Base-by-base conservation (phyloP, 2,113 vertebrate species). In the Ceyx melanurus region DNA sequence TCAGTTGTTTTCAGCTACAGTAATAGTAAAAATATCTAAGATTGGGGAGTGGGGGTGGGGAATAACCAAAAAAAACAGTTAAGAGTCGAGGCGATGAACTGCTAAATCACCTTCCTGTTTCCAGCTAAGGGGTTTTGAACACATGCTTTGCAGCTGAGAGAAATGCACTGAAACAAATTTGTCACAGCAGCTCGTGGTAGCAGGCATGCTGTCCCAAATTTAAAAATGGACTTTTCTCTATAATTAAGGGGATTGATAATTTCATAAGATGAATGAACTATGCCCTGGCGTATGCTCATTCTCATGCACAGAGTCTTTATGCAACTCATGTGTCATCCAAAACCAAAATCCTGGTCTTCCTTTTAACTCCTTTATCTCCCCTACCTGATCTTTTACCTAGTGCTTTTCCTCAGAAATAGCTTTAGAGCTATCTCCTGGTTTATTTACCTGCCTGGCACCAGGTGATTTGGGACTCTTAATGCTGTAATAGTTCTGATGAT, bases 311-410 rank as follows among this genome's bases (percentile, higher is more conserved):
- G 88, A 68, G 73, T 83, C 62, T 92, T 93, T 92, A 94, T 94
- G 86, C 90, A 92, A 92, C 87, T 96, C 71, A 23, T 91, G 43
- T 91, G 80, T 94, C 94, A 91, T 96, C 96, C 77, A 97, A 96
- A 95, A 96, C 22, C 89, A 90, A 94, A 96, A 95, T 97, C 90
- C 87, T 85, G 73, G 90, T 96, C 93, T 94, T 96, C 94, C 86
- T 94, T 72, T 82, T 89, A 92, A 79, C 82, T 71, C 93, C 70
- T 96, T 95, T 60, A 74, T 65, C 82, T 82, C 61, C 79, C 73
- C 87, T 95, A 61, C 75, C 82, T 90, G 61, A 70, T 96, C 61
- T 94, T 21, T 88, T 78, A 54, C 33, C 31, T 83, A 80, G 43
- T 71, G 35, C 50, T 94, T 89, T 87, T 92, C 45, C 46, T 92